phyloP scores from a whole-genome alignment of 2,797 vertebrate genomes.

The Antrozous pallidus region DNA sequence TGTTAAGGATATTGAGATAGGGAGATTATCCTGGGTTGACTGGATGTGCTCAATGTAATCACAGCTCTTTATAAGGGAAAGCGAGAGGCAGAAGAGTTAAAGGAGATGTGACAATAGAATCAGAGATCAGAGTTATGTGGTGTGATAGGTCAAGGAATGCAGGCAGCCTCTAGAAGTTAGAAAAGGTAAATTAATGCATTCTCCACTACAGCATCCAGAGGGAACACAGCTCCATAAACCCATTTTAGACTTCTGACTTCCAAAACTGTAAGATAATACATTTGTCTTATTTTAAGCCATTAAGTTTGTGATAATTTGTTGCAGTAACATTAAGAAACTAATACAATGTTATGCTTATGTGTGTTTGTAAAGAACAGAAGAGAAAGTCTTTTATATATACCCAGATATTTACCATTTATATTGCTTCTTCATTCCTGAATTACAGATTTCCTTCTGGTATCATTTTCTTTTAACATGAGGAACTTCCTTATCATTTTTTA shows the following conservation, averaged over 20 bases:
- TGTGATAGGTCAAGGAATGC: neutral
- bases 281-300: neutral
- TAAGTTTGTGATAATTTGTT: too few relatives aligned
- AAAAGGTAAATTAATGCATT: neutral
- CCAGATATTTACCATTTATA: neutral
- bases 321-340: neutral
- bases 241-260: neutral
- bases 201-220: neutral
- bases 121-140: neutral
- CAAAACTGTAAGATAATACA: neutral
- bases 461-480: neutral
- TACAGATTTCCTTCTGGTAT: neutral
- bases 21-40: neutral
- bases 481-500: neutral
- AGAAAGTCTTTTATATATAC: neutral
- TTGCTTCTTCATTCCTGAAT: neutral
- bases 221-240: neutral
- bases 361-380: neutral
- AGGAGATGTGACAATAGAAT: neutral
- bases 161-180: neutral
- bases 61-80: neutral
- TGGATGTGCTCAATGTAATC: neutral
- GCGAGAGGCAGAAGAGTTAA: neutral
- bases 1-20: neutral
- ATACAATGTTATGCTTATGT: neutral